phyloP scores from a whole-genome alignment of 2,888 invertebrate species.

The Sphinx pinastri region DNA sequence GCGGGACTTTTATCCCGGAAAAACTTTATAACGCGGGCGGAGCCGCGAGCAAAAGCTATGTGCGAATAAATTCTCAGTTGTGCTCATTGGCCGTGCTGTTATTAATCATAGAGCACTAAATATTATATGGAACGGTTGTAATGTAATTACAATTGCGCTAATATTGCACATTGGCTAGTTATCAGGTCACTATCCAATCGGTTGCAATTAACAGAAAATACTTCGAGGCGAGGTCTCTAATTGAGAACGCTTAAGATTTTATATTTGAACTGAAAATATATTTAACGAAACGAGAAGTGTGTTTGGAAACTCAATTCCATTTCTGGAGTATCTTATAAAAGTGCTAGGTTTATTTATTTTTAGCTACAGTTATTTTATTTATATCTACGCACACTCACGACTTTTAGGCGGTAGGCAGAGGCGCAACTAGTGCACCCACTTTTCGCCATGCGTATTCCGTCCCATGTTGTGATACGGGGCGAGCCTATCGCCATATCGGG shows the following conservation, averaged over 20 bases:
- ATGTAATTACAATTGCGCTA: slow-evolving; percentile 8
- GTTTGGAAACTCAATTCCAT: neutral
- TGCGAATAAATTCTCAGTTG: too few relatives aligned
- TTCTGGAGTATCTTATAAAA: neutral
- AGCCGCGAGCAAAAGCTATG: too few relatives aligned
- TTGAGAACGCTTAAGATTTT: slow-evolving; percentile 4
- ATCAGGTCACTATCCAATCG: neutral
- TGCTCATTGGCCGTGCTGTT: too few relatives aligned
- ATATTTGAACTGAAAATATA: slow-evolving; percentile 29
- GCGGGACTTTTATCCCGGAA: too few relatives aligned
- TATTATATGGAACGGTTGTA: neutral
- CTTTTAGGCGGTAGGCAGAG: too few relatives aligned
- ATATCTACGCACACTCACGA: too few relatives aligned
- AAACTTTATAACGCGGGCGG: too few relatives aligned
- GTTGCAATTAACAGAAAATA: slow-evolving; percentile 15
- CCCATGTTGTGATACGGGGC: too few relatives aligned
- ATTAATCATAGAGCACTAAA: neutral
- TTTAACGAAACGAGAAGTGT: neutral
- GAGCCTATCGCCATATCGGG: too few relatives aligned
- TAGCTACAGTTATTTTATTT: too few relatives aligned
- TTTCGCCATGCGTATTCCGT: too few relatives aligned
- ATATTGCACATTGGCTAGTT: neutral
- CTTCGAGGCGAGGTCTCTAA: neutral
- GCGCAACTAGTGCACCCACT: too few relatives aligned
- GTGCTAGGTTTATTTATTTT: neutral